Base-by-base conservation (phyloP, 2,888 invertebrate species). In the Nineta flava region DNA sequence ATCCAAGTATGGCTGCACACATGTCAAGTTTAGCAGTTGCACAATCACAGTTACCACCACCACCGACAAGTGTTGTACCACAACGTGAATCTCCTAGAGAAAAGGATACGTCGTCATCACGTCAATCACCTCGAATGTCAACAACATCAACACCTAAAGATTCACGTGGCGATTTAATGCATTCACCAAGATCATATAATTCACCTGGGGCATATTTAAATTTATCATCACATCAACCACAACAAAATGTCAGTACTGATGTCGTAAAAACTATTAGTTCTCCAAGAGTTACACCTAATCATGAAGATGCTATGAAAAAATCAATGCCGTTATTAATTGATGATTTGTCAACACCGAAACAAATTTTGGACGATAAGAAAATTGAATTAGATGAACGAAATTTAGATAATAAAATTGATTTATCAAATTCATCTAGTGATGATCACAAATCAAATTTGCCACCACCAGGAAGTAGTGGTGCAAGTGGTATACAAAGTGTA, bases 21-120 rank as follows among this genome's bases (percentile, higher is more conserved):
- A 32, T 42, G 31, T 34, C 44, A 15, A 38, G 13, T 19, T 15
- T 50, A 35, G 16, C 41, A 13, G 49, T 43, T 9, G 49, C 52
- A 12, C 56, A 51, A 13, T 50, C 54, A 9, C 53, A 52, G 17
- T 31, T 47, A 38, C 53, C 53, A 6, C 52, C 51, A 47, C 53
- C 49, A 6, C 49, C 50, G 2, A 43, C 52, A 21, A 46, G 51
- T 15, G 38, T 52, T 41, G 51, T 53, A 34, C 46, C 52, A 10
- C 50, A 53, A 21, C 46, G 52, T 49, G 53, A 51, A 32, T 50
- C 42, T 9, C 42, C 46, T 48, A 41, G 48, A 53, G 56, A 52
- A 51, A 52, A 50, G 50, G 50, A 19, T 31, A n/a, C n/a, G n/a
- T n/a, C n/a, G 46, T 21, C 49, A 13, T 46, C 42, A 17, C 13